Evolutionary conservation across 2,888 invertebrate genomes (phyloP), one percentile per base, ranked within the genome.

Genomic region (Dynastes maya): DNA sequence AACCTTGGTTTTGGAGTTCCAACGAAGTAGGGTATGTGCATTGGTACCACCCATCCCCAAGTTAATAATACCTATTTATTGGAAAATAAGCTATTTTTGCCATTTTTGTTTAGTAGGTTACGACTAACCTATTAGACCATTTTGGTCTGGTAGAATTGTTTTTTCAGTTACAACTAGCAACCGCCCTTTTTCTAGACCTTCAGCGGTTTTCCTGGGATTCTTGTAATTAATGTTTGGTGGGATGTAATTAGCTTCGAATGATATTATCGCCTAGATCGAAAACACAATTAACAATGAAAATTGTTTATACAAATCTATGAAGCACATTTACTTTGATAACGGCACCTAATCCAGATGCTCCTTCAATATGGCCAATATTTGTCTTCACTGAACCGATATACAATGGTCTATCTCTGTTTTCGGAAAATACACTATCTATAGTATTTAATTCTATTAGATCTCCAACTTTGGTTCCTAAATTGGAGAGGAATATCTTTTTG

Each of bases 31-130:
- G 32, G 92, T 90, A 84, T 95, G 95, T 58, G 94, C 94, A 85
- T 96, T 96, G 8, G 94, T 94, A 0, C 97, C 98, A 51, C 97
- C 97, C 86, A 97, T 98, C 0, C 97, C 97, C 86, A 97, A 98
- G 2, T 96, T 96, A 89, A 96, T 98, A 32, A 97, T 27, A 29
- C 51, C 76, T 76, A 27, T 5, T 9, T 27, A 3, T 32, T 16
- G 37, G 2, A 37, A 37, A 37, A 37, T 16, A 16, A 16, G 16
- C 16, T 16, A 16, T 16, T 37, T 37, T 37, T 0, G 5, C 5
- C 37, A 37, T 1, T 37, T 0, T 37, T 2, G 5, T 37, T 2
- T 4, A 37, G 37, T 37, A 37, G 37, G 1, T 37, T 16, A 16
- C 16, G 16, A 16, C 37, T 37, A 83, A 84, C 95, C 97, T 32